phyloP scores from a whole-genome alignment of 2,888 invertebrate genomes.

The Nomada ferruginata region DNA sequence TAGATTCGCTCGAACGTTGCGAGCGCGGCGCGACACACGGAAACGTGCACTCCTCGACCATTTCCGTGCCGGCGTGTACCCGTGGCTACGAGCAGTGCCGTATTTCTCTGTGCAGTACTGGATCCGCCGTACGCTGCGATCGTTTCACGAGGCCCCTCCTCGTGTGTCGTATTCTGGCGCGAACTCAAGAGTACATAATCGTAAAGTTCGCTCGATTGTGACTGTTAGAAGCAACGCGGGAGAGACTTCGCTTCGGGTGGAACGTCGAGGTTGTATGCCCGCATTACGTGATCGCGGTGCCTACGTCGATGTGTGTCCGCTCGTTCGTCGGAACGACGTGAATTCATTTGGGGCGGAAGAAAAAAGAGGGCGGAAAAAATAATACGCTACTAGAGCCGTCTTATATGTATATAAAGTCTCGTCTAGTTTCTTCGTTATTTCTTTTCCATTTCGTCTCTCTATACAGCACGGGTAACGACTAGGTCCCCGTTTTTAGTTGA shows the following conservation, averaged over 20 bases:
- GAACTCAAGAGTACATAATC: conserved; percentile 20
- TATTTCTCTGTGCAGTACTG: conserved; percentile 39
- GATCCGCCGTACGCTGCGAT: conserved; percentile 16
- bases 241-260: too few relatives aligned
- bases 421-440: conserved; percentile 30
- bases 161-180: conserved; percentile 25
- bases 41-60: conserved; percentile 53
- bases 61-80: conserved; percentile 55
- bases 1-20: conserved; percentile 22
- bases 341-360: too few relatives aligned
- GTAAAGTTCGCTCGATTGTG: conserved; percentile 26
- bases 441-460: not conserved
- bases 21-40: conserved; percentile 43
- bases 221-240: not conserved
- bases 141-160: conserved; percentile 29
- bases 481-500: conserved; percentile 11
- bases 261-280: too few relatives aligned
- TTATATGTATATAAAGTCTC: not conserved
- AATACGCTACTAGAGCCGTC: conserved; percentile 22
- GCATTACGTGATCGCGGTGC: too few relatives aligned
- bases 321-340: too few relatives aligned
- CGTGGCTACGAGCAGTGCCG: conserved; percentile 28
- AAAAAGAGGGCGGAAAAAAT: not conserved
- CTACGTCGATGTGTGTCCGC: too few relatives aligned
- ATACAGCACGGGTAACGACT: conserved; percentile 9